Percentiles rank a stretch among this genome's conserved stretches.
phyloP scores from a whole-genome alignment of 2,797 vertebrate genomes.

The Sebastes iracundus region DNA sequence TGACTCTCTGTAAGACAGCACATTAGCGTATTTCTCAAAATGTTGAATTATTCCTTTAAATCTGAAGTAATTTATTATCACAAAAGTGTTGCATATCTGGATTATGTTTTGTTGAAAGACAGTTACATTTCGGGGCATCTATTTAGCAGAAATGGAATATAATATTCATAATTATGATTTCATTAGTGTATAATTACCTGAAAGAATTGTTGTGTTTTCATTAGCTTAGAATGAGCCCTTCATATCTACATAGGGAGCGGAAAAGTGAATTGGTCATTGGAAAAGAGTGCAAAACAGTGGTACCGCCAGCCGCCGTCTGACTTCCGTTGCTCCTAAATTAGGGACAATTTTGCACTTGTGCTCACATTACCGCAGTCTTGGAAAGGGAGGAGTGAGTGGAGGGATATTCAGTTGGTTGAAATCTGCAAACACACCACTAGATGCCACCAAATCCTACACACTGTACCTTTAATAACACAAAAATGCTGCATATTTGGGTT shows the following conservation, averaged over 20 bases:
- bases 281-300: no score
- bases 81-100: neutral
- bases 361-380: no score
- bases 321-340: no score
- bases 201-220: neutral
- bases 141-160: neutral
- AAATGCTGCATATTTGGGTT: neutral
- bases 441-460: no score
- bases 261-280: no score
- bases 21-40: neutral
- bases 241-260: neutral
- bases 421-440: no score
- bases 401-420: no score
- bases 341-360: no score
- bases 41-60: neutral
- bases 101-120: neutral
- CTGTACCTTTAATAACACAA: no score
- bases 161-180: neutral
- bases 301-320: no score
- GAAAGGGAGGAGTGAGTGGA: no score
- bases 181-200: neutral
- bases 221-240: neutral
- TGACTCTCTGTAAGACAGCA: no score
- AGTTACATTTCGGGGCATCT: rapidly evolving
- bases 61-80: neutral